Evolutionary conservation across 2,113 vertebrate species (phyloP), one percentile per base, ranked within the genome.

Genomic region (Jacana jacana): DNA sequence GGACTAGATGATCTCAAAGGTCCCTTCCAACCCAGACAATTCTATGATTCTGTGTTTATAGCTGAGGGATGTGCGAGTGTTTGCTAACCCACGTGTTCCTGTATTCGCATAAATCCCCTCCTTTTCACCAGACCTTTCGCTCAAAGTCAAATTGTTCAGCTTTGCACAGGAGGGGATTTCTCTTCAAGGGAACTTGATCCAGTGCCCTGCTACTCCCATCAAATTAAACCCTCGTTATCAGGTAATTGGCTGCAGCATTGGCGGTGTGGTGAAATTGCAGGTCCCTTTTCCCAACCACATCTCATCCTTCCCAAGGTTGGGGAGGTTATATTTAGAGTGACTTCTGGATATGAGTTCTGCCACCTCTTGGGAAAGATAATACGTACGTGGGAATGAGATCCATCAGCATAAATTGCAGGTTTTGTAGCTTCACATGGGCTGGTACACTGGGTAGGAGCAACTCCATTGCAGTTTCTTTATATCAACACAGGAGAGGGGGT

Each of bases 381-480:
- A 35, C 11, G 6, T 54, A 37, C 7, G 61, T 89, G 80, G 79
- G 30, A 78, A 86, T 85, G 57, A 35, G 72, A 39, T 70, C 44
- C 16, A 30, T 68, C 25, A 1, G 20, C 66, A 64, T 30, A 64
- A 94, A 60, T 54, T 83, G 57, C 46, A 24, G 82, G 75, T 23
- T 87, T 91, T 81, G 89, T 60, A 46, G 61, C 63, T 42, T 92
- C 69, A 18, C 86, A 23, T 63, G 85, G 88, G 73, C 58, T 75
- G 81, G 17, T 71, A 28, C 31, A 23, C 51, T 1, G 30, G 11
- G 25, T 24, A 8, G 65, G 46, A 60, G 33, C 42, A 48, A 71
- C 71, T 80, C 73, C 1, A 6, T 11, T 18, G 83, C 83, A 58
- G 24, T 18, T 24, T 42, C 37, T 31, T 33, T 64, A 1, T 57